phyloP scores from a whole-genome alignment of 2,797 vertebrate genomes.

The Falco peregrinus region DNA sequence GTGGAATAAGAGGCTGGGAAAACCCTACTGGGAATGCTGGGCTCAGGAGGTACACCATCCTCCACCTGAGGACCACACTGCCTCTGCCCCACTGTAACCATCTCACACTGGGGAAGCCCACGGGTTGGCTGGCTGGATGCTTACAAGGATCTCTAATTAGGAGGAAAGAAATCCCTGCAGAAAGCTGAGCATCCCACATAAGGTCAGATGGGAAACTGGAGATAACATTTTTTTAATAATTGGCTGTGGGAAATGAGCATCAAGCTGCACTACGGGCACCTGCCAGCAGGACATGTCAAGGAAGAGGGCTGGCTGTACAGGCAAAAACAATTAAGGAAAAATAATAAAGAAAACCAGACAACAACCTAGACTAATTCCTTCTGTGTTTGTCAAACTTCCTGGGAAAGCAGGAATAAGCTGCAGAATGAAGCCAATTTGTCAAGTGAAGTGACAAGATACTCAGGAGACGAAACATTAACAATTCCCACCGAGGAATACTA shows the following conservation, averaged over 20 bases:
- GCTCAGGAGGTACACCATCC: neutral
- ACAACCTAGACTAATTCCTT: neutral
- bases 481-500: neutral
- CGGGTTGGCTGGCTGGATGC: neutral
- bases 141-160: neutral
- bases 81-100: neutral
- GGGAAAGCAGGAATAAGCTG: neutral
- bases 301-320: neutral
- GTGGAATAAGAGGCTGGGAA: neutral
- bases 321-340: neutral
- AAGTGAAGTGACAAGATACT: neutral
- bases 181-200: neutral
- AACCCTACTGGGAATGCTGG: neutral
- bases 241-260: constrained; percentile 13
- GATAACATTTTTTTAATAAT: neutral
- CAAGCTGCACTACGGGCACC: neutral
- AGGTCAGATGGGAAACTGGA: neutral
- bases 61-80: neutral
- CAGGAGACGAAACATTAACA: neutral
- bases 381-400: neutral
- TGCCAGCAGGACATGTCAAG: neutral
- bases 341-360: neutral
- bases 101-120: neutral
- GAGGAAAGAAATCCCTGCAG: neutral
- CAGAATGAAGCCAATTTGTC: neutral